Evolutionary conservation across 2,797 vertebrate genomes (phyloP).

Genomic region (Microctenopoma lineatum): DNA sequence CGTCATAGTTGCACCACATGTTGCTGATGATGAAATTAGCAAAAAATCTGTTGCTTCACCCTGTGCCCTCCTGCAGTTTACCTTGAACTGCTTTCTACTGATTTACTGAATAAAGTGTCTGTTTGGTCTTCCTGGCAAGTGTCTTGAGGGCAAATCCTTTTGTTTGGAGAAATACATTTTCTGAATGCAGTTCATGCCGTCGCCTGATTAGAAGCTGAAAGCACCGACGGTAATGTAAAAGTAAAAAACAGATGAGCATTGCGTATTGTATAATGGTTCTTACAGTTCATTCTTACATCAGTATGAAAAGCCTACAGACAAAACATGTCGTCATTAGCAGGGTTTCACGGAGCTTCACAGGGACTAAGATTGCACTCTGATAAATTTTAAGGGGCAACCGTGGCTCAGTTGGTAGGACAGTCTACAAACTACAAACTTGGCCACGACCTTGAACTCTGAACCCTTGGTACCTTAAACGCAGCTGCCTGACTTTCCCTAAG

Average conservation of each 20-base stretch:
- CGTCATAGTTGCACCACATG: conserved; percentile 20
- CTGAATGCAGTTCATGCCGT: background rate
- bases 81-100: conserved; percentile 24
- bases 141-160: conserved; percentile 20
- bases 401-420: too few relatives aligned
- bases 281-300: conserved; percentile 46
- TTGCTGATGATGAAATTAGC: conserved; percentile 54
- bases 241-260: background rate
- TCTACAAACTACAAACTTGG: too few relatives aligned
- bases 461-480: too few relatives aligned
- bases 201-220: background rate
- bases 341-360: conserved; percentile 21
- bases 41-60: conserved; percentile 42
- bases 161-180: conserved; percentile 7
- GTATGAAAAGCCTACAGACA: conserved; percentile 34
- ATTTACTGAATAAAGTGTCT: conserved; percentile 14
- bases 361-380: background rate
- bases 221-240: conserved; percentile 1
- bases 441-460: too few relatives aligned
- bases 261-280: background rate
- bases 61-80: conserved; percentile 27
- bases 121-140: conserved; percentile 12
- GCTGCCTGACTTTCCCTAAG: too few relatives aligned
- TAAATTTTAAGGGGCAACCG: too few relatives aligned
- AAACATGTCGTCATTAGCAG: conserved; percentile 53